Evolutionary conservation across 2,888 invertebrate species (phyloP), one percentile per base, ranked within the genome.

Genomic region (Aspidiotus destructor): DNA sequence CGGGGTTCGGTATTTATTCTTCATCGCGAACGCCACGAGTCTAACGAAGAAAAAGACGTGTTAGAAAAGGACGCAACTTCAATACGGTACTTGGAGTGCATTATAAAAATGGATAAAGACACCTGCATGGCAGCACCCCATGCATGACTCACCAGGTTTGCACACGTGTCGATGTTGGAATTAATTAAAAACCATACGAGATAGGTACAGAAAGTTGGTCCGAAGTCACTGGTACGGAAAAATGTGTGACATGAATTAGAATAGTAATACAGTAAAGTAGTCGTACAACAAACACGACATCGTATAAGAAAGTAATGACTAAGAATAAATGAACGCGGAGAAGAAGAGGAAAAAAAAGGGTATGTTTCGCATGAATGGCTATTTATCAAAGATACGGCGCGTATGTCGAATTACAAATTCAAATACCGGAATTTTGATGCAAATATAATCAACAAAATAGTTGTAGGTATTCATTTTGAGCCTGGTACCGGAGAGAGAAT

Each of bases 61-160:
- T 11, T 48, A 48, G n/a, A 48, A 3, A 48, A 48, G 10, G 48
- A 48, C n/a, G 48, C n/a, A 40, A 13, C 28, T 28, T 28, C 28
- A 61, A 62, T 13, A 17, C 17, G 9, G 28, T 44, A 15, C n/a
- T 41, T 41, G 57, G 57, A 28, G 55, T 17, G 42, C 65, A 54
- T 65, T 44, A 41, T 58, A 28, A 55, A 54, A 44, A 54, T 42
- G 15, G 41, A 57, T 41, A 65, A 65, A 65, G 65, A 65, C 65
- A 65, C 65, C 65, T 65, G 65, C 65, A 65, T 65, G 44, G 28
- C 17, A 57, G 55, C 65, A 65, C 65, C 65, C 65, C 65, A 65
- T 57, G 65, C 65, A 65, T 65, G 65, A 65, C 65, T 65, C 65
- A 65, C 65, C 65, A 41, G 65, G 65, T 65, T 65, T 57, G 58